Conservation (phyloP, 2,113 vertebrate species). For the Sardina pilchardus region DNA sequence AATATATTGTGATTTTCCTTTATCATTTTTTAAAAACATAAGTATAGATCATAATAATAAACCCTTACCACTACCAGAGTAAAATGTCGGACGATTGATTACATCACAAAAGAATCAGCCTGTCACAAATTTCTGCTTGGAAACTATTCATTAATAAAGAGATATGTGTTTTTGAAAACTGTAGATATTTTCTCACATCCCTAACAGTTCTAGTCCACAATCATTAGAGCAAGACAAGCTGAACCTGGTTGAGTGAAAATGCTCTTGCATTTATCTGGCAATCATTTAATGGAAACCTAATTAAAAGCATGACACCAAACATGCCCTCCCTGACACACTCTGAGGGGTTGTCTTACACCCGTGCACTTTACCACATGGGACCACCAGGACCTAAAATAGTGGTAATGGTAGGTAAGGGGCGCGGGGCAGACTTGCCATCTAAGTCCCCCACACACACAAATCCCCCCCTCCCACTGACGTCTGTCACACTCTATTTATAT, state of each 20-base stretch:
- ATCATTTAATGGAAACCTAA: neutral
- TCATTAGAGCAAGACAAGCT: no score
- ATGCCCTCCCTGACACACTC: neutral
- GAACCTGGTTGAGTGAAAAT: neutral
- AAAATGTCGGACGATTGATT: no score
- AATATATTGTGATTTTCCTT: no score
- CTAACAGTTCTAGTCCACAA: no score
- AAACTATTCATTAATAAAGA: no score
- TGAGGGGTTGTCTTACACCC: neutral
- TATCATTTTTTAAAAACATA: no score
- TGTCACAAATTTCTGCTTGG: no score
- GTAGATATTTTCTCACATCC: no score
- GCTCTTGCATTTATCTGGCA: neutral
- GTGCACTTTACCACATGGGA: neutral
- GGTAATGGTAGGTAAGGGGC: neutral
- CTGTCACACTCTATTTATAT: conserved; percentile 73
- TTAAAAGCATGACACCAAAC: neutral
- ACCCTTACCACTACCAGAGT: no score
- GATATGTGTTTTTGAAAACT: no score
- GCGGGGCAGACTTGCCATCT: neutral
- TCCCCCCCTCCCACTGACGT: conserved; percentile 59
- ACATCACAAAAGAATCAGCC: no score
- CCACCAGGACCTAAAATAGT: conserved; percentile 1
- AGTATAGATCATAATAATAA: no score
- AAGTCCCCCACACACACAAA: neutral